Conservation (phyloP, 2,888 invertebrate species). For the Suillia variegata region DNA sequence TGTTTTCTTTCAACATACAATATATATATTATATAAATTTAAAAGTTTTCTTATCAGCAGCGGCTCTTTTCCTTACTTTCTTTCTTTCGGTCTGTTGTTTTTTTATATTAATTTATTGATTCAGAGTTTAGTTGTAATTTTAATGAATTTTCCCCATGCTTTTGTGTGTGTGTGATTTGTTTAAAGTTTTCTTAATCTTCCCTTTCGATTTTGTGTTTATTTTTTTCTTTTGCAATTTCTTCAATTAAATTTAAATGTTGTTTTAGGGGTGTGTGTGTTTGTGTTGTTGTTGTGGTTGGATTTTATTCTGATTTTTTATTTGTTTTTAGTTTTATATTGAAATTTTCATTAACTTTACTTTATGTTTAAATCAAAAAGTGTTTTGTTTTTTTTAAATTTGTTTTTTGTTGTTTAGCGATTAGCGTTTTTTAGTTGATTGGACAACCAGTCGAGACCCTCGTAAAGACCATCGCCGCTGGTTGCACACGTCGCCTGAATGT, state of each 20-base stretch:
- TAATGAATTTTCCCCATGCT: constrained; percentile 29
- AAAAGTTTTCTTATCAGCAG: constrained; percentile 34
- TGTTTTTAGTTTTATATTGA: constrained; percentile 25
- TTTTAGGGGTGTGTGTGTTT: constrained; percentile 17
- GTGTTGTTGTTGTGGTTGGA: constrained; percentile 30
- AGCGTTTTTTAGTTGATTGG: constrained; percentile 98
- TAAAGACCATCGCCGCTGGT: constrained; percentile 98
- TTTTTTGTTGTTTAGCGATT: constrained; percentile 83
- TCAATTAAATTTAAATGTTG: constrained; percentile 31
- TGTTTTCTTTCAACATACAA: constrained; percentile 34
- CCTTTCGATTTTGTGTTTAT: not conserved
- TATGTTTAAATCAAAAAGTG: constrained; percentile 41
- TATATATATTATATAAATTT: constrained; percentile 39
- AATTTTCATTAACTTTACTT: constrained; percentile 31
- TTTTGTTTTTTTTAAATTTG: no score
- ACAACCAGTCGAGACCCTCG: constrained; percentile 99
- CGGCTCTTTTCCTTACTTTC: no score
- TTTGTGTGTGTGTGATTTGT: constrained; percentile 34
- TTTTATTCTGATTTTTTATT: constrained; percentile 25
- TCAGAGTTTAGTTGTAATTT: constrained; percentile 46
- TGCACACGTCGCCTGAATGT: constrained; percentile 97
- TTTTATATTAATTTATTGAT: constrained; percentile 44
- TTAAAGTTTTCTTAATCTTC: constrained; percentile 2
- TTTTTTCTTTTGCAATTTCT: constrained; percentile 21
- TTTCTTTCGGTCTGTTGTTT: constrained; percentile 34